Conservation (phyloP, 2,113 vertebrate genomes). For the Myxocyprinus asiaticus region DNA sequence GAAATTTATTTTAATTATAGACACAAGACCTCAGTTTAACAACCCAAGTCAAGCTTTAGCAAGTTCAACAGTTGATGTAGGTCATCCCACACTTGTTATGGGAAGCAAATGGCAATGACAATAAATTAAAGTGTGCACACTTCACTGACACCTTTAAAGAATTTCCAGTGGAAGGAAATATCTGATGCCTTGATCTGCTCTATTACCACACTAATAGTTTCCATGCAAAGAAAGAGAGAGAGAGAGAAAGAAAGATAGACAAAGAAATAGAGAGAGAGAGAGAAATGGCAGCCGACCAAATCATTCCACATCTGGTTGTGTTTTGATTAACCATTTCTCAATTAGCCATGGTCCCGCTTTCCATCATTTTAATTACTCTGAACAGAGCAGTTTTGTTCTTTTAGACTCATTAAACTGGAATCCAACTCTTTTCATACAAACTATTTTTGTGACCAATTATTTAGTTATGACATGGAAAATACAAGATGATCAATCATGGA, state of each 20-base stretch:
- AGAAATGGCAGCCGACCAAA: conserved; percentile 56
- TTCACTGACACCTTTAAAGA: conserved; percentile 59
- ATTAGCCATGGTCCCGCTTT: conserved; percentile 61
- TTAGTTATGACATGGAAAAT: no score
- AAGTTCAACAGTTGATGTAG: conserved; percentile 28
- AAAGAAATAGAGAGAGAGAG: conserved; percentile 18
- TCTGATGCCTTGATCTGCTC: conserved; percentile 50
- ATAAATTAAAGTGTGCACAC: conserved; percentile 47
- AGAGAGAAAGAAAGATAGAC: neutral
- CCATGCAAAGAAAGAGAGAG: conserved; percentile 59
- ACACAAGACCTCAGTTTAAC: conserved; percentile 39
- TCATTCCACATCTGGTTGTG: conserved; percentile 80
- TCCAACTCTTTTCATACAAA: neutral
- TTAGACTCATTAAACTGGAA: conserved; percentile 19
- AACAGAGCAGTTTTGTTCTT: conserved; percentile 45
- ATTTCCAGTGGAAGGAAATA: conserved; percentile 64
- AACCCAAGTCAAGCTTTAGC: conserved; percentile 14
- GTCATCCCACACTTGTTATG: conserved; percentile 23
- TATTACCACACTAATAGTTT: conserved; percentile 64
- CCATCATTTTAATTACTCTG: conserved; percentile 52
- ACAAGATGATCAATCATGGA: no score
- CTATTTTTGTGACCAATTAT: no score
- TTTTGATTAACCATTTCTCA: conserved; percentile 75
- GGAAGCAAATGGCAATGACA: conserved; percentile 35
- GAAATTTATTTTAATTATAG: conserved; percentile 35